Evolutionary conservation across 2,888 invertebrate species (phyloP), one percentile per base, ranked within the genome.

Genomic region (Epinotia brunnichana): DNA sequence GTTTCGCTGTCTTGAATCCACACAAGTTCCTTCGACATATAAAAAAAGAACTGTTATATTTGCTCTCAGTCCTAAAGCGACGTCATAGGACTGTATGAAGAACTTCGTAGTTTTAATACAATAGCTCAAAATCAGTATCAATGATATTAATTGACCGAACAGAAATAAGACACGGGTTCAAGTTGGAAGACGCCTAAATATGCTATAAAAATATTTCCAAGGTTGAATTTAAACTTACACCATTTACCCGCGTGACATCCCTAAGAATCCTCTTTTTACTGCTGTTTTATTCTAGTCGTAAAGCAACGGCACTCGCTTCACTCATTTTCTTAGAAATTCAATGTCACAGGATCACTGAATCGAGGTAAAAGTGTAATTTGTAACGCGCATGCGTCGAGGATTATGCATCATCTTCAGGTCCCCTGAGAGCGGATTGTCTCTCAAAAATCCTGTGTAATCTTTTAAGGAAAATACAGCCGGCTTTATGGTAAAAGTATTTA

Each of bases 271-370:
- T 54, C 59, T 61, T 72, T 76, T 75, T 75, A 76, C 74, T 67
- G 69, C 62, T 69, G 73, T 75, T 76, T 76, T 76, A 76, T 76
- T 74, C 72, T 10, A 5, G 69, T 73, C 76, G 73, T 76, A 76
- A 76, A 76, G 73, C 61, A 69, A 63, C 48, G 54, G 54, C 51
- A 24, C 69, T 64, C 68, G 71, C 74, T 74, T 71, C 68, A 69
- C 74, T 74, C 74, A 75, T 74, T 75, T 68, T 70, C 74, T 56
- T 17, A 54, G 64, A 68, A 70, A 70, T 75, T 70, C 74, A 75
- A 75, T 75, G 75, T 75, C 67, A 62, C 67, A 51, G 62, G 64
- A 68, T 67, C 70, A 60, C 62, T 64, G 74, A 57, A 68, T 73
- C 62, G 56, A 48, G 72, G 72, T 73, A 62, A 68, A 53, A 68